Evolutionary conservation across 2,888 invertebrate species (phyloP).

Genomic region (Limenitis camilla): DNA sequence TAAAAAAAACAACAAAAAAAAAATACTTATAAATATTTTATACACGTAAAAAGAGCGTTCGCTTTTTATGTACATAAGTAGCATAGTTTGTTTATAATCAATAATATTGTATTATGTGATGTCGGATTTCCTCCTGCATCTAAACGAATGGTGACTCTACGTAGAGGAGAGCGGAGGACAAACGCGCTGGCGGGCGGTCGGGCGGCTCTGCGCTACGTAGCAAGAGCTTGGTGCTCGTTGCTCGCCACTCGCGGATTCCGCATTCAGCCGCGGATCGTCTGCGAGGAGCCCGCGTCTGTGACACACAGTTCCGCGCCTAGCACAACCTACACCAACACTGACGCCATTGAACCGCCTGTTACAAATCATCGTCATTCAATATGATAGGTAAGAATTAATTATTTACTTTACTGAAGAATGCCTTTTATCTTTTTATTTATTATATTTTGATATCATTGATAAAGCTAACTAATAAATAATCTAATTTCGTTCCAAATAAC

Average conservation of each 20-base stretch:
- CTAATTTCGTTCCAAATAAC: too few relatives aligned
- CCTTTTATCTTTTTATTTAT: too few relatives aligned
- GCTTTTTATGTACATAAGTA: too few relatives aligned
- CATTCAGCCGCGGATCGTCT: slow-evolving; percentile 64
- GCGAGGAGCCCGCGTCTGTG: slow-evolving; percentile 46
- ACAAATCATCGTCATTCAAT: slow-evolving; percentile 46
- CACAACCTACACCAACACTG: slow-evolving; percentile 72
- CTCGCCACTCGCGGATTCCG: slow-evolving; percentile 33
- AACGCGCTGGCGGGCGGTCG: slow-evolving; percentile 18
- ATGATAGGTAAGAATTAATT: slow-evolving; percentile 63
- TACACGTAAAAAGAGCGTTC: too few relatives aligned
- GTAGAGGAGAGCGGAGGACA: slow-evolving; percentile 33
- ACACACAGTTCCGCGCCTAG: slow-evolving; percentile 34
- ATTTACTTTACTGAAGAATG: slow-evolving; percentile 8
- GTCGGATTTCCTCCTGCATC: not conserved
- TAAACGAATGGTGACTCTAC: slow-evolving; percentile 11
- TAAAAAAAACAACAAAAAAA: too few relatives aligned
- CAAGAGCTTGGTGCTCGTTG: slow-evolving; percentile 14
- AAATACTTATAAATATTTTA: too few relatives aligned
- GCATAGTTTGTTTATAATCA: not conserved
- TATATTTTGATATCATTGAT: too few relatives aligned
- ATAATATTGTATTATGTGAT: not conserved
- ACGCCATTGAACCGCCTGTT: slow-evolving; percentile 56
- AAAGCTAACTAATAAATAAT: too few relatives aligned
- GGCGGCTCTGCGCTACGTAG: slow-evolving; percentile 17